Base-by-base conservation (phyloP, 2,797 vertebrate species). In the Myotis findleyi region DNA sequence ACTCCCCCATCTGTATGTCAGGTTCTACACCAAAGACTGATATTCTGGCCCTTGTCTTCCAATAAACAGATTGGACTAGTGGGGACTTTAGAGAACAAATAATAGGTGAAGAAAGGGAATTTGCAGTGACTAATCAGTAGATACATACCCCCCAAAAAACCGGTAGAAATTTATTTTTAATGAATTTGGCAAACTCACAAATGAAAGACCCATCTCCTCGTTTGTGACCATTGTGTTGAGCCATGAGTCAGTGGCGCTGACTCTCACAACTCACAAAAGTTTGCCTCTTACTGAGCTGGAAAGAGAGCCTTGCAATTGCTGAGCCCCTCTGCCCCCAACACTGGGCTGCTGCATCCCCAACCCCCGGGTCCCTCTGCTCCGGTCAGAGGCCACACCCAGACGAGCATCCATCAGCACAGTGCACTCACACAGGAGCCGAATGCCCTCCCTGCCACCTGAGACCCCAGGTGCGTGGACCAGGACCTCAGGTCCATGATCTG, bases 111-210 rank as follows among this genome's bases (percentile, higher is more conserved):
- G 33, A 86, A 80, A 75, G 57, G 51, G 20, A 96, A 72, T 53
- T n/a, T 41, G n/a, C 51, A n/a, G 1, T 59, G n/a, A 91, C 64
- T 55, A n/a, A 79, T 59, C 85, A 89, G 75, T 36, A 73, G 7
- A 23, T 25, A 91, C 7, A 47, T 87, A 64, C 38, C 38, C 38
- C 38, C 38, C 38, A 62, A 82, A 72, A 72, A 72, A 30, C 59
- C 17, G 55, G 59, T 30, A 17, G 51, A 91, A 66, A 44, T 53
- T 36, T 68, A 18, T 71, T 81, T 85, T 76, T 41, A 76, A 75
- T 81, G 44, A 77, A 36, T 79, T 91, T 76, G 84, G 36, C 47
- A 72, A 73, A 81, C 87, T 20, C 7, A 25, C 73, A 73, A 90
- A 10, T 87, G 30, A 84, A 51, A 75, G 38, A n/a, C 64, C 12